Evolutionary conservation across 2,797 vertebrate genomes (phyloP).

Genomic region (Myotis planiceps): DNA sequence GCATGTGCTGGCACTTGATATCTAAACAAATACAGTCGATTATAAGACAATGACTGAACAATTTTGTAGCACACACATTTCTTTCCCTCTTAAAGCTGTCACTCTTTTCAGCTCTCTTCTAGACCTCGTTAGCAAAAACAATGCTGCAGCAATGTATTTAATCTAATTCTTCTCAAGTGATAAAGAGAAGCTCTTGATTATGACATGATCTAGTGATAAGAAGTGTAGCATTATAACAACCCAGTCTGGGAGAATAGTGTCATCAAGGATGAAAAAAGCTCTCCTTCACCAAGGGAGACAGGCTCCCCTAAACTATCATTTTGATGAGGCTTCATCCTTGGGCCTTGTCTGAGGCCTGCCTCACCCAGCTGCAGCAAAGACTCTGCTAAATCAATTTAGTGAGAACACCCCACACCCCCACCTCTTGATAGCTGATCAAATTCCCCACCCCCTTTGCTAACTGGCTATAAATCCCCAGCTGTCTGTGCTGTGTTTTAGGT

Average conservation of each 20-base stretch:
- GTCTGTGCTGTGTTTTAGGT: background rate
- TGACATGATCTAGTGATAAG: background rate
- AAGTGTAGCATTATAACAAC: background rate
- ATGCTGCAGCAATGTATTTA: background rate
- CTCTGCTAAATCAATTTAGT: background rate
- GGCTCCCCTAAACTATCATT: background rate
- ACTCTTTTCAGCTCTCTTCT: background rate
- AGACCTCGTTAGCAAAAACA: background rate
- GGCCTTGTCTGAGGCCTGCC: background rate
- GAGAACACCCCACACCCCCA: background rate
- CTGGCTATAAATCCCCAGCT: background rate
- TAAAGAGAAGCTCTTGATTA: slow-evolving; percentile 4
- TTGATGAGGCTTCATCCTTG: background rate
- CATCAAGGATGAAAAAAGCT: background rate
- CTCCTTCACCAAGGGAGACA: background rate
- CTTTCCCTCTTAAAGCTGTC: background rate
- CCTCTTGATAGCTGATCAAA: background rate
- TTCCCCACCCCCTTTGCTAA: too few relatives aligned
- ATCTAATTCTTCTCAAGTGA: background rate
- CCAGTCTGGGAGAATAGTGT: background rate
- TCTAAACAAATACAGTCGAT: background rate
- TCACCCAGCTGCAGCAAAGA: background rate
- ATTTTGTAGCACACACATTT: background rate
- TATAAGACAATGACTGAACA: background rate
- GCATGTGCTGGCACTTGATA: background rate